Base-by-base conservation (phyloP, 2,888 invertebrate genomes). In the Chrysomela aeneicollis region DNA sequence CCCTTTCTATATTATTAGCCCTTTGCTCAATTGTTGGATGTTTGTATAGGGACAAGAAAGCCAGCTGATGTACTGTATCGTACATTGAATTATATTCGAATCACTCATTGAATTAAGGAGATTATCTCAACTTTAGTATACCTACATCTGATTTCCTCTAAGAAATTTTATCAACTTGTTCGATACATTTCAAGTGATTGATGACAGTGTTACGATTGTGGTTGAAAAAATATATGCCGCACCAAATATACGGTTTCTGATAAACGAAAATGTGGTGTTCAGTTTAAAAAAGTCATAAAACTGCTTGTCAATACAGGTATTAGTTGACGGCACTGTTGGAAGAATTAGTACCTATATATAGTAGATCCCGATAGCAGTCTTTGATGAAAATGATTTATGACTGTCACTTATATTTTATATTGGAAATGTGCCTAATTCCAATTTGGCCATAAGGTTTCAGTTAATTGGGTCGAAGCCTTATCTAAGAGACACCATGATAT, bases 1-100 rank as follows among this genome's bases (percentile, higher is more conserved):
- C 75, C 74, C 73, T 71, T 67, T 68, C n/a, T n/a, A n/a, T n/a
- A n/a, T n/a, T 69, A 74, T 74, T 74, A 68, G 68, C 69, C 71
- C 71, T 68, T 55, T 61, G 57, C 68, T 66, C 63, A 71, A 74
- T 75, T 77, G 74, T 74, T 76, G 3, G 3, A 26, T 76, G 76
- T 76, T 76, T 76, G 71, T 71, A 69, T 65, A 72, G 72, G 73
- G 74, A 71, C 72, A 58, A 65, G 69, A 67, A 47, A 71, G 64
- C 64, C 68, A 63, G 68, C 67, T 68, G 69, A 69, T 63, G 68
- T 69, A 69, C 68, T 63, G 70, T 64, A 50, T 52, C 50, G n/a
- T n/a, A n/a, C n/a, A n/a, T n/a, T n/a, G n/a, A n/a, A n/a, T 37
- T 61, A 37, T 54, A 60, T 57, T 67, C 59, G 67, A 68, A 64